phyloP scores from a whole-genome alignment of 2,888 invertebrate genomes.

The Sphaeridia pumilis region DNA sequence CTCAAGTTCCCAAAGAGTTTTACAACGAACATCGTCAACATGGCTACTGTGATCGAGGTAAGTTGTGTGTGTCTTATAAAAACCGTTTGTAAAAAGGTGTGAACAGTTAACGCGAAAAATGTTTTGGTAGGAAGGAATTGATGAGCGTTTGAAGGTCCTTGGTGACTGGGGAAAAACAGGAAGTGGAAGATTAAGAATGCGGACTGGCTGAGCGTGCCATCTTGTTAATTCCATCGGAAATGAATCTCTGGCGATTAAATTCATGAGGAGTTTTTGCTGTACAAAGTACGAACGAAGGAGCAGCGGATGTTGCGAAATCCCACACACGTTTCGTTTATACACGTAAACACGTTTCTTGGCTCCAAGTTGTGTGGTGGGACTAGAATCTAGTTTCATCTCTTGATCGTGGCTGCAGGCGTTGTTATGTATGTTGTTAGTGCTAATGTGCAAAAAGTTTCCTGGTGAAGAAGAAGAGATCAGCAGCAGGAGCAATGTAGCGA shows the following conservation, averaged over 20 bases:
- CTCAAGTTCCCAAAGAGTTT: background rate
- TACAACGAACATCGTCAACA: background rate
- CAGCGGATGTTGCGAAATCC: background rate
- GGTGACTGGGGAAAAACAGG: constrained; percentile 4
- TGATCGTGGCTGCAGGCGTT: too few relatives aligned
- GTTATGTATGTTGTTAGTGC: too few relatives aligned
- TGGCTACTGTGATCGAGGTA: constrained; percentile 17
- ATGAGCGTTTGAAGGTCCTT: background rate
- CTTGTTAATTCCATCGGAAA: background rate
- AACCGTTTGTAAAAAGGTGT: background rate
- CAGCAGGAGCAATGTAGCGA: too few relatives aligned
- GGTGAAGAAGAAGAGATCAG: too few relatives aligned
- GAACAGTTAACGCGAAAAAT: too few relatives aligned
- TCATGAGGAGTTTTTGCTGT: background rate
- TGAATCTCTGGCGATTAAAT: background rate
- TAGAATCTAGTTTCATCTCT: too few relatives aligned
- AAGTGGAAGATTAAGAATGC: constrained; percentile 3
- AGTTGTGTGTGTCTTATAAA: background rate
- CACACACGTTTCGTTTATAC: too few relatives aligned
- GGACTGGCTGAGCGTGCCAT: too few relatives aligned
- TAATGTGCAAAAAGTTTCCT: constrained; percentile 2
- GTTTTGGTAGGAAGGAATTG: background rate
- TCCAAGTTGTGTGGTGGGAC: too few relatives aligned
- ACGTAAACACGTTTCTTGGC: too few relatives aligned
- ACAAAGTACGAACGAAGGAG: background rate